Evolutionary conservation across 2,888 invertebrate genomes (phyloP), one percentile per base, ranked within the genome.

Genomic region (Chymomyza fuscimana): DNA sequence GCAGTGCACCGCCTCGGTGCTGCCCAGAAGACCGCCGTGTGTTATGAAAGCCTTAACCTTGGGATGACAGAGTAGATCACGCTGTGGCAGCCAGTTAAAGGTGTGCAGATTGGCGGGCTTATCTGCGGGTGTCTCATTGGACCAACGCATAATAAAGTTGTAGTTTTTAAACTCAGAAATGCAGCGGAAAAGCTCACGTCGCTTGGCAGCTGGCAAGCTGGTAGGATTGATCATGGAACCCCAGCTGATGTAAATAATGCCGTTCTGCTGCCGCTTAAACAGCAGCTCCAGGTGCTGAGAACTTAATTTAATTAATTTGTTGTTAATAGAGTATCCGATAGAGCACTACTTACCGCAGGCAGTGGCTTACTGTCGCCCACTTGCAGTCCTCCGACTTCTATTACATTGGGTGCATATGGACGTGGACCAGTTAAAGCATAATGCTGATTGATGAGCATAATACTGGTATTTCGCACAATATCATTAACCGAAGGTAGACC

Each of bases 21-120:
- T 89, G 61, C 95, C 94, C 67, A 95, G 91, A 86, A 95, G 93
- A 1, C 96, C 96, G 0, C 95, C 95, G 87, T 96, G 96, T 0
- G 94, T 94, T 40, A 96, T 92, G 86, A 95, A 95, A 0, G 93
- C 94, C 68, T 93, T 91, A 0, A 95, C 93, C 73, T 94, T 94
- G 0, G 94, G 94, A 86, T 96, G 95, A 94, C 95, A 94, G 59
- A 96, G 90, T 69, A 96, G 92, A 82, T 95, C 95, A 67, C 93
- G 93, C 81, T 96, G 96, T 0, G 95, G 95, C 89, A 95, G 90
- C 95, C 95, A 96, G 67, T 94, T 93, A 66, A 91, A 92, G 9
- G 94, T 88, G 87, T 94, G 92, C 1, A 95, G 93, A 87, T n/a
- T n/a, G n/a, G n/a, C n/a, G n/a, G n/a, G n/a, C n/a, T n/a, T n/a